Percentiles rank a stretch among this genome's conserved stretches.
phyloP scores from a whole-genome alignment of 1,140 invertebrate genomes.

The Drosophila pseudoananassae region DNA sequence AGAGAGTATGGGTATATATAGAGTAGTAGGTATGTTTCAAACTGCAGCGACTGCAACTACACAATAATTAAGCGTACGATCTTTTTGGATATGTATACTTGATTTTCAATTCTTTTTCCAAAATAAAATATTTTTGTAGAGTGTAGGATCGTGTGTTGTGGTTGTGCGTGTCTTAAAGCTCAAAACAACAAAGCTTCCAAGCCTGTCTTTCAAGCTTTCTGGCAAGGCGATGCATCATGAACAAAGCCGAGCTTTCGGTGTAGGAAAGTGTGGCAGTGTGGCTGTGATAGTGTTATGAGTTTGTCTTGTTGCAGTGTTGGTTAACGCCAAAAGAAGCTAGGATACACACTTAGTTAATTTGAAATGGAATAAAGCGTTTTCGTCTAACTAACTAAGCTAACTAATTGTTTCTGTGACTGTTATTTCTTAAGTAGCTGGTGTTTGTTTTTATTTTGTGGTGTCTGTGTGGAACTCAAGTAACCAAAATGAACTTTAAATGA shows the following conservation, averaged over 20 bases:
- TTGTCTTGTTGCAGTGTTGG: constrained; percentile 44
- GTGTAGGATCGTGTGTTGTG: constrained; percentile 12
- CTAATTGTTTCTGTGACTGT: constrained; percentile 48
- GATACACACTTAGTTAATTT: constrained; percentile 75
- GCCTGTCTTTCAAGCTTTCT: constrained; percentile 21
- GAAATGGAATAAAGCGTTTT: constrained; percentile 71
- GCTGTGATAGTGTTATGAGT: constrained; percentile 3
- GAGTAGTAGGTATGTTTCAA: constrained; percentile 36
- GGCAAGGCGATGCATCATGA: constrained; percentile 17
- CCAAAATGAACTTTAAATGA: constrained; percentile 42
- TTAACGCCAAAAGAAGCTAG: constrained; percentile 73
- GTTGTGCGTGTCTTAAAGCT: constrained; percentile 32
- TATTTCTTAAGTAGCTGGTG: constrained; percentile 28
- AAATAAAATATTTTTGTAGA: constrained; percentile 13
- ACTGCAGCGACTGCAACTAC: constrained; percentile 56
- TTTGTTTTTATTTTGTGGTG: constrained; percentile 15
- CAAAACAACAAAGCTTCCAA: constrained; percentile 37
- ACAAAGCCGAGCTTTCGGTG: constrained; percentile 39
- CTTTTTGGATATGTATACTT: constrained; percentile 28
- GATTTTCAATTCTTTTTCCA: constrained; percentile 26
- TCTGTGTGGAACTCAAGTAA: constrained; percentile 29
- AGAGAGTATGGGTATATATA: constrained; percentile 50
- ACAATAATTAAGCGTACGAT: constrained; percentile 65
- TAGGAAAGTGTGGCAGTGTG: constrained; percentile 6
- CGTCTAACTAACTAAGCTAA: constrained; percentile 71